Percentiles rank a stretch among this genome's conserved stretches.
phyloP scores from a whole-genome alignment of 2,797 vertebrate species.

The Enteromius treurensis region DNA sequence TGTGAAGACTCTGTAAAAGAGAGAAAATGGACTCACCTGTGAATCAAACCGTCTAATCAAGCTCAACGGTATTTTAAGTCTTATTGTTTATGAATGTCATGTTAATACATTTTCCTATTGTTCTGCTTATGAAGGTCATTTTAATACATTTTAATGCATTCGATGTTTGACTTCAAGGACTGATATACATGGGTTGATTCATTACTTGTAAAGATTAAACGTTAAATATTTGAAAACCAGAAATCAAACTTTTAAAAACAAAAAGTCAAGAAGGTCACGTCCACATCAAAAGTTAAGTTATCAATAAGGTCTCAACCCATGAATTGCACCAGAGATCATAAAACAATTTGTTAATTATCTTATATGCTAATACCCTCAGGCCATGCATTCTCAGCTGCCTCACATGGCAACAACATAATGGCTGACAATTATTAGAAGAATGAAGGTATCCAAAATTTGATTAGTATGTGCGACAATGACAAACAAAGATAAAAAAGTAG shows the following conservation, averaged over 20 bases:
- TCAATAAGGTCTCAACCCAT: not conserved
- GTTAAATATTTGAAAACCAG: not conserved
- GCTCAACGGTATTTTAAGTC: not conserved
- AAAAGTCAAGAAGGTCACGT: not conserved
- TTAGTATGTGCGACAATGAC: not conserved
- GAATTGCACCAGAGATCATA: slow-evolving; percentile 1
- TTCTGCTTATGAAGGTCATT: not conserved
- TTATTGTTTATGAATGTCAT: not conserved
- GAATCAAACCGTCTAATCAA: not conserved
- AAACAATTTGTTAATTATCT: slow-evolving; percentile 42
- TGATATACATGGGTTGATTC: not conserved
- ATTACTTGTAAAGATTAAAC: not conserved
- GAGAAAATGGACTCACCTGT: not conserved
- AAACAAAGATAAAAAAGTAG: not conserved
- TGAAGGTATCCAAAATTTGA: not conserved
- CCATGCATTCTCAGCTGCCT: slow-evolving; percentile 66
- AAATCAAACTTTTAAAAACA: not conserved
- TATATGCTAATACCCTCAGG: slow-evolving; percentile 41
- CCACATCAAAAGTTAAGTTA: not conserved
- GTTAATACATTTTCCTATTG: not conserved
- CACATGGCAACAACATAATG: slow-evolving; percentile 63
- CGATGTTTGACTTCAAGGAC: not conserved
- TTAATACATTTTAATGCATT: not conserved
- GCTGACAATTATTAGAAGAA: slow-evolving; percentile 41
- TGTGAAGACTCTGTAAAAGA: not conserved